Evolutionary conservation across 2,797 vertebrate species (phyloP).

Genomic region (Carduelis carduelis): DNA sequence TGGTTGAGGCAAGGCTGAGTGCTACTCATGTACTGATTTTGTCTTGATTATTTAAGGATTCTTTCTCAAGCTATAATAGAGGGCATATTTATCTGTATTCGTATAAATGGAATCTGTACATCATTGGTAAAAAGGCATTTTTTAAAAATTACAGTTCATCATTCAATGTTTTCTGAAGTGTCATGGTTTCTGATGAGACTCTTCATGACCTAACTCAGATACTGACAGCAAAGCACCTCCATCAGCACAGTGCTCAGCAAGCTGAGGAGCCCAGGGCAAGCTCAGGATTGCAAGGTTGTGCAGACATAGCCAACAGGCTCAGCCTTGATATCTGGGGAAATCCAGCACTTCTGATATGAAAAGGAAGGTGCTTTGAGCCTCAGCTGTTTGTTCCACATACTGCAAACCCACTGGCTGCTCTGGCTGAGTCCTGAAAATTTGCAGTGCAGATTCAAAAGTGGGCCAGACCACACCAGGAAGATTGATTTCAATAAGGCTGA

Average conservation of each 20-base stretch:
- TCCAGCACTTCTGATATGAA: background rate
- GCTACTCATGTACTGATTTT: background rate
- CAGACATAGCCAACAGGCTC: background rate
- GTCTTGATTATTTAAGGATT: background rate
- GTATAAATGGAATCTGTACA: background rate
- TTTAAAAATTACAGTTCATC: background rate
- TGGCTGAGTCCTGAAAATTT: background rate
- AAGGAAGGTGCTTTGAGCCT: background rate
- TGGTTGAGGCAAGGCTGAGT: background rate
- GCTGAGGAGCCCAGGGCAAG: background rate
- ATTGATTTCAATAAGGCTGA: background rate
- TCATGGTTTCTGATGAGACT: background rate
- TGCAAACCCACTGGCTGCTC: background rate
- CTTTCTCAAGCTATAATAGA: background rate
- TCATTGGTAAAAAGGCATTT: background rate
- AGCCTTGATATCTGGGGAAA: background rate
- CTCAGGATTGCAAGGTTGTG: accelerated
- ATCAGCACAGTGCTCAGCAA: background rate
- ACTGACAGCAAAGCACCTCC: background rate
- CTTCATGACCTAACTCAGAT: background rate
- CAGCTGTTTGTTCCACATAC: background rate
- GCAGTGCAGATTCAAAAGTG: background rate
- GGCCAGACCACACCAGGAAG: background rate
- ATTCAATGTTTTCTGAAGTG: background rate
- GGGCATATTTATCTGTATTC: background rate